A percentile compares a stretch with the other conserved stretches of the same genome.
These are phyloP conservation scores for Hoplostethus mediterraneus DNA, from an alignment of 2,797 vertebrate genomes.

Conservation along the genomic window DNA sequence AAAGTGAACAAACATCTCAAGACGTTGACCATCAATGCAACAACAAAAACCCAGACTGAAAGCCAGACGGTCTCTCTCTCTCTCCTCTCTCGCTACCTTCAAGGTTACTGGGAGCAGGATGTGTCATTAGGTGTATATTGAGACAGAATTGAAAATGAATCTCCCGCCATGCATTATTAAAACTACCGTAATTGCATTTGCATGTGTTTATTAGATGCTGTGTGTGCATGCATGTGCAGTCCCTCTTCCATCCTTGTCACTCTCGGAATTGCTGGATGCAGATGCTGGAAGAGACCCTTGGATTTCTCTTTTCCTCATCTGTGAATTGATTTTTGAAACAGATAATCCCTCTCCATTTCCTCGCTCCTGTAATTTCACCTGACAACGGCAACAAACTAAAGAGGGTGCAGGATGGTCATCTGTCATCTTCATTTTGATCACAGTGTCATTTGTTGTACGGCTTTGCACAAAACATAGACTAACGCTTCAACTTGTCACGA, in stretches of 20 bases:
- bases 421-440: slow-evolving; percentile 60
- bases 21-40: no score
- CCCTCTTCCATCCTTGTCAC: not conserved
- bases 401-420: slow-evolving; percentile 50
- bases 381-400: slow-evolving; percentile 12
- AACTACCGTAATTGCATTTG: slow-evolving; percentile 63
- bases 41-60: no score
- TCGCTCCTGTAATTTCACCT: slow-evolving; percentile 26
- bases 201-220: slow-evolving; percentile 41
- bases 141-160: slow-evolving; percentile 63
- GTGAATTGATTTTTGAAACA: not conserved
- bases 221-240: not conserved
- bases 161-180: slow-evolving; percentile 66
- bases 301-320: not conserved
- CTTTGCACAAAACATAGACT: slow-evolving; percentile 12
- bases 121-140: slow-evolving; percentile 57
- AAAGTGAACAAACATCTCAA: not conserved
- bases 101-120: slow-evolving; percentile 51
- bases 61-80: not conserved
- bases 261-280: not conserved
- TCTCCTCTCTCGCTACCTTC: not conserved
- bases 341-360: not conserved
- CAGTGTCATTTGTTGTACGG: slow-evolving; percentile 27
- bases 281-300: not conserved
- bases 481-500: not conserved